A percentile compares a stretch with the other conserved stretches of the same genome.
Conservation (phyloP, 2,113 vertebrate species). For the Antennarius striatus region DNA sequence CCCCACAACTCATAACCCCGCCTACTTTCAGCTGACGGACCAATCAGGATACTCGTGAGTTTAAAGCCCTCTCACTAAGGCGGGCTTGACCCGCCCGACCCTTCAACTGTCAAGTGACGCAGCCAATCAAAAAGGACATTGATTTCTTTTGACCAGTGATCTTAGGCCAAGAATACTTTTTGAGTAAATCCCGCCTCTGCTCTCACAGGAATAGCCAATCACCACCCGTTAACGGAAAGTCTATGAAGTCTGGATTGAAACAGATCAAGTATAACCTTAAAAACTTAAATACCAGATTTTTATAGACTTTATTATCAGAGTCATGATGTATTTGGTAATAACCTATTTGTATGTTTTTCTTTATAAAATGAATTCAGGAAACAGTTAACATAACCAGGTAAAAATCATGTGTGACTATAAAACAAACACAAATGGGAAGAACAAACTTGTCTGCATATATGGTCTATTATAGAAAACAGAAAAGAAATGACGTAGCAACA, state of each 20-base stretch:
- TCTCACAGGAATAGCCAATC: constrained; percentile 9
- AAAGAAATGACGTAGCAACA: background rate
- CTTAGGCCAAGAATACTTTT: constrained; percentile 76
- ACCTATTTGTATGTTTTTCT: no score
- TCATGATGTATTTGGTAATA: no score
- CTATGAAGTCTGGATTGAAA: background rate
- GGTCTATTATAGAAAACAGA: background rate
- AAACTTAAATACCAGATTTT: no score
- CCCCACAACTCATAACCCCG: background rate
- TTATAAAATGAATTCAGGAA: background rate
- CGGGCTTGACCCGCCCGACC: fast-evolving
- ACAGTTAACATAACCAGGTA: background rate
- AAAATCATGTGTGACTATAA: background rate
- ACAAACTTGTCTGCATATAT: background rate
- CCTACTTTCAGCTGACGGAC: background rate
- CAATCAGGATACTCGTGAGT: constrained; percentile 36
- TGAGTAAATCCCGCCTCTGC: constrained; percentile 18
- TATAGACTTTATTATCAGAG: no score
- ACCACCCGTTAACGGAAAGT: background rate
- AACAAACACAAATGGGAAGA: background rate
- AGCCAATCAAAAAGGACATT: constrained; percentile 45
- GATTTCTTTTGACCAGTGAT: constrained; percentile 44
- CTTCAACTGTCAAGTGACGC: constrained; percentile 5
- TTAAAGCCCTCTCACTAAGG: constrained; percentile 4
- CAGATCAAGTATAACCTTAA: background rate